Conservation (phyloP, 2,113 vertebrate genomes). For the Corvus hawaiiensis region DNA sequence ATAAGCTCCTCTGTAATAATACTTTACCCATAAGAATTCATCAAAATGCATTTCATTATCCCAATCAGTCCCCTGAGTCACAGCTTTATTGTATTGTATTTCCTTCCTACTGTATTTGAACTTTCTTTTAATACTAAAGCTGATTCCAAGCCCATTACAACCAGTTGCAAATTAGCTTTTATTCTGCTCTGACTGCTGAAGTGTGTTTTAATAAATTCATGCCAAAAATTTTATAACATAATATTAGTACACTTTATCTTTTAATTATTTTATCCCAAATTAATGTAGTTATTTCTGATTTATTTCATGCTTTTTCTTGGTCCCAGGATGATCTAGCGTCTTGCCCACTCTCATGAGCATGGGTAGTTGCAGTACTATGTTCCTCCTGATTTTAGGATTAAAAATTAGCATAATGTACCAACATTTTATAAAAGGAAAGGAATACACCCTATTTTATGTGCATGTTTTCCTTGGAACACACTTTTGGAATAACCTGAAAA, state of each 20-base stretch:
- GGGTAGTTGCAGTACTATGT: neutral
- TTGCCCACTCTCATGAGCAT: neutral
- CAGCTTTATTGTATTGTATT: conserved; percentile 61
- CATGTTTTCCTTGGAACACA: neutral
- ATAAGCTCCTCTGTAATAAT: conserved; percentile 46
- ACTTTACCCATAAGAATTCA: conserved; percentile 50
- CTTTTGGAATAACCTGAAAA: neutral
- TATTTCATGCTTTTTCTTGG: conserved; percentile 27
- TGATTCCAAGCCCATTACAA: conserved; percentile 52
- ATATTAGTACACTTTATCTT: conserved; percentile 50
- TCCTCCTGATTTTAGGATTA: neutral
- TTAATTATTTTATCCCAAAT: conserved; percentile 53
- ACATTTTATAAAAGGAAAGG: neutral
- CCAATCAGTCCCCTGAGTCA: conserved; percentile 50
- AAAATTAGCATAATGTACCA: neutral
- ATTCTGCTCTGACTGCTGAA: conserved; percentile 38
- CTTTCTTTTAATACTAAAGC: conserved; percentile 51
- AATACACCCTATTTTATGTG: neutral
- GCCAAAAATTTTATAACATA: conserved; percentile 49
- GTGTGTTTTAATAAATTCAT: conserved; percentile 62
- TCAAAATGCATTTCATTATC: conserved; percentile 64
- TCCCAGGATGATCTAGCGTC: neutral
- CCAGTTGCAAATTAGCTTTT: conserved; percentile 63
- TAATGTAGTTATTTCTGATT: conserved; percentile 46
- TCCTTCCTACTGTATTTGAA: conserved; percentile 57